Evolutionary conservation across 2,113 vertebrate genomes (phyloP), one percentile per base, ranked within the genome.

Genomic region (Seriola aureovittata): DNA sequence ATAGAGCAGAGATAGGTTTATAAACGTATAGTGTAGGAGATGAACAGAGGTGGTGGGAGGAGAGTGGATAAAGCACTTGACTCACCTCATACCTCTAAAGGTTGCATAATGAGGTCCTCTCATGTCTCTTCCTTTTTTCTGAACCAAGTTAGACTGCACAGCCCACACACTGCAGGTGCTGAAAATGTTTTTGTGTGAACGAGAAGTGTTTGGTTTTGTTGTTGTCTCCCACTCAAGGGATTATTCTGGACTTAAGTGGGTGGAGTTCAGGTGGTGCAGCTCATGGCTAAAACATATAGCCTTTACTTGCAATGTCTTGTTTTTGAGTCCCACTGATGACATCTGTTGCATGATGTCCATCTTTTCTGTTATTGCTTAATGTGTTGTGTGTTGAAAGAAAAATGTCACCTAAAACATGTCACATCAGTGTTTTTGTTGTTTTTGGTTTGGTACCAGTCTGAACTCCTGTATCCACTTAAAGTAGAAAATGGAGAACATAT

Each of bases 41-140:
- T 77, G 70, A 87, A 72, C 88, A 84, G 82, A 78, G 87, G 73
- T 75, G 85, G 90, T 89, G 90, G 90, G 89, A 89, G 78, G 72
- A 86, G 86, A 88, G 88, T 82, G 66, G 82, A 88, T 89, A 73
- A 84, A 90, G 89, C 86, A 89, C 90, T 92, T 93, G 88, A 91
- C 84, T 94, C 91, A 93, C 91, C 91, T 89, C 80, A 8, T 85
- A 81, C 91, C 91, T 90, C 84, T 88, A 88, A 87, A 92, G 88
- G 87, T 93, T 94, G 88, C 90, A 89, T 93, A 93, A 94, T 91
- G 86, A 90, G 78, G 90, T 89, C 79, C 85, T 86, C 85, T 36
- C 77, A 55, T 75, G 81, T 82, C 81, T 86, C 70, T 84, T 40
- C 48, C 44, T 38, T 54, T 87, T 52, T 62, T 57, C 72, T 77